Conservation (phyloP, 2,888 invertebrate species). For the Acrobasis suavella region DNA sequence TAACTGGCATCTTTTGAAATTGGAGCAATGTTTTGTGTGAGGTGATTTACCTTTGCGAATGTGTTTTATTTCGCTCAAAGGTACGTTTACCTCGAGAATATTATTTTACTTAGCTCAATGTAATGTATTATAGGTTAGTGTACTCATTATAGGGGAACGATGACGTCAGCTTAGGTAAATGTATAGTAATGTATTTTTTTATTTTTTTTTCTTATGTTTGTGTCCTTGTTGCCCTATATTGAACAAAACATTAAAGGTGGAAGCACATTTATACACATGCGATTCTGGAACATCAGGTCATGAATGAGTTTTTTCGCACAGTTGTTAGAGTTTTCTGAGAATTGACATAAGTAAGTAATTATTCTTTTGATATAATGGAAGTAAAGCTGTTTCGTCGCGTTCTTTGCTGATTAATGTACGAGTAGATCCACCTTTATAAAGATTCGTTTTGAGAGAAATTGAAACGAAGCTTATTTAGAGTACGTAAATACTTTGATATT, state of each 20-base stretch:
- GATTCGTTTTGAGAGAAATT: background rate
- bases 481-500: slow-evolving; percentile 8
- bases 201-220: slow-evolving; percentile 13
- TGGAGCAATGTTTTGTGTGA: background rate
- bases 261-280: background rate
- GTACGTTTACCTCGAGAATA: background rate
- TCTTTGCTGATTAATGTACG: too few species aligned
- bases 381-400: too few species aligned
- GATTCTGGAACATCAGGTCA: background rate
- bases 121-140: slow-evolving; percentile 16
- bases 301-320: background rate
- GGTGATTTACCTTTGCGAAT: background rate
- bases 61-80: background rate
- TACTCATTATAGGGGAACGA: slow-evolving; percentile 48
- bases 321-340: too few species aligned
- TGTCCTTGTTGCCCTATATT: slow-evolving; percentile 59
- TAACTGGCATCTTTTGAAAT: background rate
- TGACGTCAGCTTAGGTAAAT: slow-evolving; percentile 25
- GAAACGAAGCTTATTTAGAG: background rate
- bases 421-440: too few species aligned
- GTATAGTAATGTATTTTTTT: slow-evolving; percentile 23
- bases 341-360: too few species aligned
- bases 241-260: slow-evolving; percentile 49
- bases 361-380: too few species aligned
- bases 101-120: background rate